phyloP scores from a whole-genome alignment of 2,113 vertebrate species.

The Pionites leucogaster region DNA sequence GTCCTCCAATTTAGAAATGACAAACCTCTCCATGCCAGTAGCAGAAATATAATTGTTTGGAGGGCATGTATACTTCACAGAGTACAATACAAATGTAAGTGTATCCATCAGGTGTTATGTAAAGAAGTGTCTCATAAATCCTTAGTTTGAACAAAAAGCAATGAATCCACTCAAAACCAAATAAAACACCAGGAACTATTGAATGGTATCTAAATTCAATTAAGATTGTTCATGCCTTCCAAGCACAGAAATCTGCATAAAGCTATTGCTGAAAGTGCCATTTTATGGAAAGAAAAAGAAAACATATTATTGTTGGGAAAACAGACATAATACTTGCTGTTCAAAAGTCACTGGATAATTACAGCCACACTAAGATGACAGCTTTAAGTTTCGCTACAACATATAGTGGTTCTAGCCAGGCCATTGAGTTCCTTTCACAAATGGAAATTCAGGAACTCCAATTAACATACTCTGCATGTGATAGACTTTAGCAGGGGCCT shows the following conservation, averaged over 20 bases:
- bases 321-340: not conserved
- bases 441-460: conserved; percentile 15
- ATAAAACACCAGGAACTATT: not conserved
- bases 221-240: not conserved
- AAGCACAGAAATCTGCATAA: not conserved
- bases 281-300: not conserved
- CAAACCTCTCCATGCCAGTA: not conserved
- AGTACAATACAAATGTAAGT: not conserved
- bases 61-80: not conserved
- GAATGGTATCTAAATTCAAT: not conserved
- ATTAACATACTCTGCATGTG: conserved; percentile 13
- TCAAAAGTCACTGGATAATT: conserved; percentile 16
- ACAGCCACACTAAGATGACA: not conserved
- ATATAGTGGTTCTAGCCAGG: not conserved
- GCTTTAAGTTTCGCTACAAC: not conserved
- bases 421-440: not conserved
- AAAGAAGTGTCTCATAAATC: not conserved
- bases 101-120: not conserved
- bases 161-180: not conserved
- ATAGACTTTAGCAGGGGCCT: not conserved
- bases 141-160: not conserved
- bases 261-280: not conserved
- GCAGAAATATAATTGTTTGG: not conserved
- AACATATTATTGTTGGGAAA: not conserved
- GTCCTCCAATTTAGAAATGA: not conserved